Percentiles rank a stretch among this genome's conserved stretches.
phyloP scores from a whole-genome alignment of 2,888 invertebrate species.

The Chrysina gloriosa region DNA sequence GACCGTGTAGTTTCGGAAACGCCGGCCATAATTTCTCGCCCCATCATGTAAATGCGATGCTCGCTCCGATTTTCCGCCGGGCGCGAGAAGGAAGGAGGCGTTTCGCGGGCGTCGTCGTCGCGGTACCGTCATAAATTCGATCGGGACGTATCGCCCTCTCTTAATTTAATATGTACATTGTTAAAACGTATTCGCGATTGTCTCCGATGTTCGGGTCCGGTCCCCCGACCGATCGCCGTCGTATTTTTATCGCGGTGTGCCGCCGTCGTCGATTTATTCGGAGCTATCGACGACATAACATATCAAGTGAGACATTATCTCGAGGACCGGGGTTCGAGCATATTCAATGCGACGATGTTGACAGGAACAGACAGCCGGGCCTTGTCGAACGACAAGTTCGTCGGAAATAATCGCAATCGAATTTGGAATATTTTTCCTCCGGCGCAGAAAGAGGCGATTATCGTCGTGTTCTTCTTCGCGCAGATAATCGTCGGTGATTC shows the following conservation, averaged over 20 bases:
- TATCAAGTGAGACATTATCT: slow-evolving; percentile 27
- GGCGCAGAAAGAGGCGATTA: no score
- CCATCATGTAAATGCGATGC: slow-evolving; percentile 17
- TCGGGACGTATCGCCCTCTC: slow-evolving; percentile 13
- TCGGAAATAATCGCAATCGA: slow-evolving; percentile 3
- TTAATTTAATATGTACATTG: slow-evolving; percentile 41
- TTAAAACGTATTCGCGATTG: slow-evolving; percentile 39
- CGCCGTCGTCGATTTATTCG: slow-evolving; percentile 34
- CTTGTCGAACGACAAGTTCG: neutral
- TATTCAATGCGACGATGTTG: slow-evolving; percentile 1
- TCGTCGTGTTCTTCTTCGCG: no score
- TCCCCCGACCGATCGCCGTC: no score
- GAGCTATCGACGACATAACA: slow-evolving; percentile 1
- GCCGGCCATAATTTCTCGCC: neutral
- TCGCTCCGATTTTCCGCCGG: slow-evolving; percentile 23
- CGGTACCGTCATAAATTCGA: slow-evolving; percentile 8
- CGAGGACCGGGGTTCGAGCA: neutral
- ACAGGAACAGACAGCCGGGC: slow-evolving; percentile 3
- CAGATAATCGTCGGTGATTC: no score
- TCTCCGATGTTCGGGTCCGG: neutral
- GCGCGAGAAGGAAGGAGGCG: no score
- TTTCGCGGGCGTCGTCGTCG: slow-evolving; percentile 10
- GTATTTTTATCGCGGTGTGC: neutral
- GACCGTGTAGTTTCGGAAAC: neutral
- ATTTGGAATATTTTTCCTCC: neutral